Evolutionary conservation across 92 coral and sea anemone species (phyloP).

Genomic region (Porites cylindrica): DNA sequence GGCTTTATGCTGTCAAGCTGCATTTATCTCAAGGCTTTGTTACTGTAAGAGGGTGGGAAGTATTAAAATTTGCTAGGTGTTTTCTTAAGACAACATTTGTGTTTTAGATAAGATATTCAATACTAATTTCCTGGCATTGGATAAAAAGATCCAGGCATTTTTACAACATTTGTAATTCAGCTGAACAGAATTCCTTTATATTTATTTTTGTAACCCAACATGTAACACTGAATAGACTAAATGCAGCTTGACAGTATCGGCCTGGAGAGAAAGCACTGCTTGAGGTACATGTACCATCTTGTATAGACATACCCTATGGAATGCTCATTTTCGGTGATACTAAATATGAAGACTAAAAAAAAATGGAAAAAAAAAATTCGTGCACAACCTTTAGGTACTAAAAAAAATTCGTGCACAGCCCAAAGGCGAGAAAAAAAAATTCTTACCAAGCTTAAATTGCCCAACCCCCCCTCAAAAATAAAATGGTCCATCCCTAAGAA

Average conservation of each 20-base stretch:
- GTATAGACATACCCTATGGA: slow-evolving; percentile 14
- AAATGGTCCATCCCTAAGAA: too few relatives aligned
- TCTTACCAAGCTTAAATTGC: not conserved
- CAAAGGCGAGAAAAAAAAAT: not conserved
- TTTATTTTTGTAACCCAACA: too few relatives aligned
- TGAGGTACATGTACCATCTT: slow-evolving; percentile 1
- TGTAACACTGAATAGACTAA: too few relatives aligned
- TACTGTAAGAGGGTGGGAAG: too few relatives aligned
- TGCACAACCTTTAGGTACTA: slow-evolving; percentile 24
- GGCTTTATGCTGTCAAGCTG: slow-evolving; percentile 67
- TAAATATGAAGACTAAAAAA: slow-evolving; percentile 8
- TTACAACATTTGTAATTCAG: slow-evolving; percentile 14
- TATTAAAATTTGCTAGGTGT: too few relatives aligned
- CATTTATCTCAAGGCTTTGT: slow-evolving; percentile 2
- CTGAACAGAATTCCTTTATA: not conserved
- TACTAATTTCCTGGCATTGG: not conserved
- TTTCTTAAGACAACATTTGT: too few relatives aligned
- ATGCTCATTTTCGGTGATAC: slow-evolving; percentile 11
- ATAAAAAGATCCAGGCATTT: slow-evolving; percentile 5
- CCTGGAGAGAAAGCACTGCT: not conserved
- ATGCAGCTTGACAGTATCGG: too few relatives aligned
- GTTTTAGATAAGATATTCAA: too few relatives aligned
- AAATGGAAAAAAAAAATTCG: not conserved
- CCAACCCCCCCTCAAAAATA: too few relatives aligned
- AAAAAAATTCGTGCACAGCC: not conserved